These are phyloP conservation scores for Anhinga rufa DNA, from an alignment of 2,113 vertebrate genomes.

Conservation along the genomic window DNA sequence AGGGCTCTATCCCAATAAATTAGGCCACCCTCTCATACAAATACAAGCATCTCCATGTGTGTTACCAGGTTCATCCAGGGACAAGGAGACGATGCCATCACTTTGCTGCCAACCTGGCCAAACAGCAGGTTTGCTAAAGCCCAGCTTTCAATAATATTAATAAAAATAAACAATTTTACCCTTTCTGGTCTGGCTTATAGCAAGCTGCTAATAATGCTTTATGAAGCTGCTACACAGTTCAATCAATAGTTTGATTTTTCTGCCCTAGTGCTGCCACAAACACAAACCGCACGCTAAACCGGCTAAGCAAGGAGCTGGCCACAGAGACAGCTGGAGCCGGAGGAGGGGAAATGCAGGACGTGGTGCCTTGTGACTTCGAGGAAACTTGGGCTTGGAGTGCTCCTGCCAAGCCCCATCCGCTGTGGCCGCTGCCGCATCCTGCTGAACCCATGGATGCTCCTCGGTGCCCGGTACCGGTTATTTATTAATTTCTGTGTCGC, in stretches of 20 bases:
- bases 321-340: fast-evolving
- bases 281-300: neutral
- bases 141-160: neutral
- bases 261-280: slow-evolving; percentile 44
- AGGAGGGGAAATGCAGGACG: neutral
- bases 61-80: neutral
- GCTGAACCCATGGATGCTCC: neutral
- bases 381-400: neutral
- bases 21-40: neutral
- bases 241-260: slow-evolving; percentile 68
- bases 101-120: neutral
- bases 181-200: neutral
- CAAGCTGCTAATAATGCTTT: slow-evolving; percentile 32
- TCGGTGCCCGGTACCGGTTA: neutral
- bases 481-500: neutral
- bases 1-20: neutral
- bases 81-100: neutral
- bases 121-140: neutral
- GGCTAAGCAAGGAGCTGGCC: neutral
- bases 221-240: slow-evolving; percentile 9
- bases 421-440: neutral
- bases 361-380: neutral
- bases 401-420: neutral
- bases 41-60: neutral
- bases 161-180: slow-evolving; percentile 7